These are phyloP conservation scores for Melitaea athalia DNA, from an alignment of 2,888 invertebrate genomes.

Conservation along the genomic window DNA sequence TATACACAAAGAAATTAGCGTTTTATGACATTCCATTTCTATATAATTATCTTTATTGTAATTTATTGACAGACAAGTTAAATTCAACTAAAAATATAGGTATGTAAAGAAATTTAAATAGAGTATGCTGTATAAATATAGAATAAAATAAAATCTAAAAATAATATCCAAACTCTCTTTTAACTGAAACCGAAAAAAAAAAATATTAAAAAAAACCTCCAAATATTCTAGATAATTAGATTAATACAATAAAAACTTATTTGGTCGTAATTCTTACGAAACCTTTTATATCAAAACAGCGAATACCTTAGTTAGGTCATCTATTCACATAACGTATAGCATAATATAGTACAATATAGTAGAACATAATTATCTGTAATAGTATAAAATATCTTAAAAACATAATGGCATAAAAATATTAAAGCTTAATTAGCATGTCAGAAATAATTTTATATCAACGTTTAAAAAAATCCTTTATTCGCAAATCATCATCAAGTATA, in stretches of 20 bases:
- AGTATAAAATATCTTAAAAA: neutral
- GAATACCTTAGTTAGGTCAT: neutral
- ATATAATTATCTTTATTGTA: too few relatives aligned
- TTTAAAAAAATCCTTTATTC: too few relatives aligned
- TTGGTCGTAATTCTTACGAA: constrained; percentile 24
- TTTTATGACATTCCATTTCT: too few relatives aligned
- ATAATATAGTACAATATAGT: neutral
- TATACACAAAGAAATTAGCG: too few relatives aligned
- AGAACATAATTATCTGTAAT: neutral
- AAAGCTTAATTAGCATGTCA: neutral
- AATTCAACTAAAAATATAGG: too few relatives aligned
- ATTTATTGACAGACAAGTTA: too few relatives aligned
- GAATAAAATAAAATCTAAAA: neutral
- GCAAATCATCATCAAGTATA: too few relatives aligned
- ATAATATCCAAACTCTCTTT: neutral
- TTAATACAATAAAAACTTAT: constrained; percentile 15
- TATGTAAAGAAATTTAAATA: too few relatives aligned
- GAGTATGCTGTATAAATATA: too few relatives aligned
- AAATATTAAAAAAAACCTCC: neutral
- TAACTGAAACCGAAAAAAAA: neutral
- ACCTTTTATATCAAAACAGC: constrained; percentile 30
- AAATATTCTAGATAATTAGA: constrained; percentile 20
- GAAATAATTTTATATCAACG: too few relatives aligned
- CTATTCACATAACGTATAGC: neutral
- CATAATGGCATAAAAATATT: neutral